A percentile compares a stretch with the other conserved stretches of the same genome.
Evolutionary conservation across 2,797 vertebrate genomes (phyloP).

Genomic region (Pseudocheirus occidentalis): DNA sequence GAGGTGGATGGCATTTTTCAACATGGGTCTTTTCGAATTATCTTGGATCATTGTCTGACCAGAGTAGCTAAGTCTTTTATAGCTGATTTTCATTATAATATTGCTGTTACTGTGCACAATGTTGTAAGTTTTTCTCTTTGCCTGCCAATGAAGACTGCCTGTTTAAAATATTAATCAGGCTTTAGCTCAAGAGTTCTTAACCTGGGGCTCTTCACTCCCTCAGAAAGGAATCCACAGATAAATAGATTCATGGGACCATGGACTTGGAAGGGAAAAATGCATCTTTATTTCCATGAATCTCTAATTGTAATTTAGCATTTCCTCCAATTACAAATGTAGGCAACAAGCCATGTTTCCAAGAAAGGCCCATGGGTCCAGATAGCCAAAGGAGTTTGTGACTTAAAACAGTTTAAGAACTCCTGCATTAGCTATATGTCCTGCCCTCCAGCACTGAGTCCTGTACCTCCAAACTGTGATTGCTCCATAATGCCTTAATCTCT

Average conservation of each 20-base stretch:
- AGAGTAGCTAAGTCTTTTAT: not conserved
- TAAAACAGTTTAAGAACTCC: not conserved
- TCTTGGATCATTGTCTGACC: not conserved
- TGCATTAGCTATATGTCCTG: not conserved
- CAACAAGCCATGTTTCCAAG: not conserved
- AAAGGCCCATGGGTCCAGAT: not conserved
- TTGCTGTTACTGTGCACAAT: not conserved
- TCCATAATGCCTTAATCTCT: not conserved
- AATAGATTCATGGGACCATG: not conserved
- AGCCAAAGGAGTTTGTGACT: not conserved
- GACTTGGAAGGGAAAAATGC: not conserved
- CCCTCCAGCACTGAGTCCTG: not conserved
- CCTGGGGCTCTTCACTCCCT: not conserved
- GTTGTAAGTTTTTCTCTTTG: not conserved
- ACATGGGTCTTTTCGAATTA: not conserved
- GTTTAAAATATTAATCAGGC: not conserved
- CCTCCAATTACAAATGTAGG: not conserved
- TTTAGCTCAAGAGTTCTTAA: not conserved
- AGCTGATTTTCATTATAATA: not conserved
- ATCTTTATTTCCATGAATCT: not conserved
- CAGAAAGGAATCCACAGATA: not conserved
- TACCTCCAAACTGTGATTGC: not conserved
- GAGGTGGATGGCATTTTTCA: not conserved
- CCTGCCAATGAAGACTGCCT: not conserved
- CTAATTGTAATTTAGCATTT: not conserved